phyloP scores from a whole-genome alignment of 2,888 invertebrate species.

The Omphaloscelis lunosa region DNA sequence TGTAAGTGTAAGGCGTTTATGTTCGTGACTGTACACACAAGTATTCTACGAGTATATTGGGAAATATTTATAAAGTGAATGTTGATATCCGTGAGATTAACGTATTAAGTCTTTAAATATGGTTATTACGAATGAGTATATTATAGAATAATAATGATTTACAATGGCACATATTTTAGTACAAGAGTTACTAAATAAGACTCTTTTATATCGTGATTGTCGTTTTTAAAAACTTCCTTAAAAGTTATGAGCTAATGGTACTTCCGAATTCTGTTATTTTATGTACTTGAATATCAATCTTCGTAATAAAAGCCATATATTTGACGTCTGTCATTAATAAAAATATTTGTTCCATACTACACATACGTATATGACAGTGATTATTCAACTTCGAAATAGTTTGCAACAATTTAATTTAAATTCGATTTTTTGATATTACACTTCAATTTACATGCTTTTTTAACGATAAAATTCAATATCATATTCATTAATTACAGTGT shows the following conservation, averaged over 20 bases:
- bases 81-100: constrained; percentile 78
- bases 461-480: no score
- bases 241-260: not conserved
- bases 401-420: no score
- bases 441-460: no score
- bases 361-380: no score
- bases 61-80: constrained; percentile 72
- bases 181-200: not conserved
- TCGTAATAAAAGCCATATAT: not conserved
- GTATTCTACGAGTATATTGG: constrained; percentile 61
- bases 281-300: not conserved
- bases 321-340: no score
- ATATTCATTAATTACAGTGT: no score
- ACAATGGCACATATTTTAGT: not conserved
- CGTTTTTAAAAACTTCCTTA: not conserved
- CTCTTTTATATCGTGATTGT: not conserved
- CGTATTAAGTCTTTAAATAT: constrained; percentile 46
- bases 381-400: no score
- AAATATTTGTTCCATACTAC: no score
- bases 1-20: not conserved
- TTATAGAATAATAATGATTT: not conserved
- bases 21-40: constrained; percentile 9
- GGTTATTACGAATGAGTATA: constrained; percentile 7
- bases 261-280: not conserved
- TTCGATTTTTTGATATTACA: no score